Evolutionary conservation across 2,888 invertebrate species (phyloP).

Genomic region (Prostheceraeus crozeri): DNA sequence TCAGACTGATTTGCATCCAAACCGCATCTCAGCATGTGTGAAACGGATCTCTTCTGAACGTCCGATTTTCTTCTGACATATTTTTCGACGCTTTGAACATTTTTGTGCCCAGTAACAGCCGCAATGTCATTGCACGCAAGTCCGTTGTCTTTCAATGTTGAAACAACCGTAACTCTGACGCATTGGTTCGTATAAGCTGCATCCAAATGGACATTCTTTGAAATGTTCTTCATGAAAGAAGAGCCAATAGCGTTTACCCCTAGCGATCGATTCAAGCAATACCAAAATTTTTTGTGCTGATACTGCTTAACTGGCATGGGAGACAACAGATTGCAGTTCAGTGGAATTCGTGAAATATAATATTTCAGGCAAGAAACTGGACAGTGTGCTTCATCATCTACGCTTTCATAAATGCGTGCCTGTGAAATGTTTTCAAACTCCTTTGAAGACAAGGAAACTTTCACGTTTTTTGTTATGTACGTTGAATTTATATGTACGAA

Average conservation of each 20-base stretch:
- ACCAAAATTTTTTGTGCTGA: not conserved
- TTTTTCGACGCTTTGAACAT: too few species aligned
- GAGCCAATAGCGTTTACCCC: conserved; percentile 7
- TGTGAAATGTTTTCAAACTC: conserved; percentile 2
- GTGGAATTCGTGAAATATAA: not conserved
- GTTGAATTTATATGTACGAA: too few species aligned
- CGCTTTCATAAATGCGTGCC: not conserved
- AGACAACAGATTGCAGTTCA: not conserved
- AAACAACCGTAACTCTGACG: not conserved
- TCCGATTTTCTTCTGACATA: too few species aligned
- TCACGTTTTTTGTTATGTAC: too few species aligned
- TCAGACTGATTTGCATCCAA: too few species aligned
- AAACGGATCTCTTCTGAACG: too few species aligned
- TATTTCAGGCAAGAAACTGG: not conserved
- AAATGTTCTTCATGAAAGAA: conserved; percentile 13
- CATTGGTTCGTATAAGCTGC: not conserved
- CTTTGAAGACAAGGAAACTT: too few species aligned
- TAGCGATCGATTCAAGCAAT: not conserved
- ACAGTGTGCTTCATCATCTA: not conserved
- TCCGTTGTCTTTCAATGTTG: too few species aligned
- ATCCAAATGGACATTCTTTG: not conserved
- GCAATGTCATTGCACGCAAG: too few species aligned
- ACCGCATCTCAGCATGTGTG: too few species aligned
- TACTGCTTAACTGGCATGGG: not conserved
- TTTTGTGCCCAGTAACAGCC: too few species aligned